Base-by-base conservation (phyloP, 2,888 invertebrate species). In the Vandiemenella viatica region DNA sequence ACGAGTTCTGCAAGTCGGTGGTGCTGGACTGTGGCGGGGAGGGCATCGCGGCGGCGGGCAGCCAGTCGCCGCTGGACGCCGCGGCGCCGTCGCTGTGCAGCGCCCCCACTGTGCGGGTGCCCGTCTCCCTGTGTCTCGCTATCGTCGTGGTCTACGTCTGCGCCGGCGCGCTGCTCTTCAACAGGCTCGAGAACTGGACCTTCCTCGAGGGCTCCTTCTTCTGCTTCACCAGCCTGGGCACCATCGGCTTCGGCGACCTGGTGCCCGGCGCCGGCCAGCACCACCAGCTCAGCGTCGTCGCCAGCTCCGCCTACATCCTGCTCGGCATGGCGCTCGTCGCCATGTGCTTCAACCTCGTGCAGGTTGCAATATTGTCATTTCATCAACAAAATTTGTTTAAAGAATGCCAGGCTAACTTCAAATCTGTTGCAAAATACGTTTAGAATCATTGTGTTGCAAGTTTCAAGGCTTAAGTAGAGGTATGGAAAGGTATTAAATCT, bases 121-220 rank as follows among this genome's bases (percentile, higher is more conserved):
- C 96, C 43, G 81, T 93, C 51, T 76, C 80, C 47, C 74, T 96
- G 45, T 91, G 92, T 62, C 70, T 93, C 52, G 70, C 89, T 56
- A 81, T 95, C 40, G 80, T 96, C 60, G 72, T 88, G 43, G 75
- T 82, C 56, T 96, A 96, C 67, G 79, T 96, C 59, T 82, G 83
- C 50, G 80, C 88, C 26, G 96, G 96, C 13, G 87, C 93, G 1
- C 71, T 88, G 51, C 74, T 96, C 55, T 97, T 97, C 67, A 83
- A 86, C 53, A 75, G 83, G 47, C 83, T 93, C 63, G 96, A 96
- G 65, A 79, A 80, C 57, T 97, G 96, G 97, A 82, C 80, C 52
- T 76, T 88, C 37, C 71, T 93, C 46, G 93, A 93, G 61, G 91
- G 92, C 50, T 73, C 72, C 54, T 75, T 66, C 60, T 75, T 75